A percentile compares a stretch with the other conserved stretches of the same genome.
phyloP scores from a whole-genome alignment of 1,140 invertebrate genomes.

The Drosophila busckii region DNA sequence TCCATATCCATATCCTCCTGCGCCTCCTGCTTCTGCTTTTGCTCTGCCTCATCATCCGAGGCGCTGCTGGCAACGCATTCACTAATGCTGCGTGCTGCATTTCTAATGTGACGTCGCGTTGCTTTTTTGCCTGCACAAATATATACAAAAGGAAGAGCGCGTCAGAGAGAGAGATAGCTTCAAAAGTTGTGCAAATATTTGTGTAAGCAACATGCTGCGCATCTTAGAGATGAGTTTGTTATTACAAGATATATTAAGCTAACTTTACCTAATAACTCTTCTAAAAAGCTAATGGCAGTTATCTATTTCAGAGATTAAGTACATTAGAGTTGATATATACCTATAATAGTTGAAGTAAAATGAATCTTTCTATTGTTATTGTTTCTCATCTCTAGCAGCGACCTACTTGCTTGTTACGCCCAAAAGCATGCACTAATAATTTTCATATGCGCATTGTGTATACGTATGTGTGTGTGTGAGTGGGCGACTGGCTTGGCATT shows the following conservation, averaged over 20 bases:
- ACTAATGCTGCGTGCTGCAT: conserved; percentile 72
- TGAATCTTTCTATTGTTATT: no score
- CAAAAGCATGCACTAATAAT: conserved; percentile 73
- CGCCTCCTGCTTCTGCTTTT: conserved; percentile 6
- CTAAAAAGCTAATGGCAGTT: no score
- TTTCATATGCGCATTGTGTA: conserved; percentile 69
- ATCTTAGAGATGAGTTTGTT: no score
- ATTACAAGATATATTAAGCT: no score
- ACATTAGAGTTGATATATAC: no score
- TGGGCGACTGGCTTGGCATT: conserved; percentile 18
- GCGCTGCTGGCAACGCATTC: conserved; percentile 63
- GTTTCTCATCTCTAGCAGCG: no score
- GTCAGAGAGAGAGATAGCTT: conserved; percentile 21
- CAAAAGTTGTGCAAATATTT: conserved; percentile 62
- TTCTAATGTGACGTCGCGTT: conserved; percentile 53
- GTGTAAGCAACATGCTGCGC: no score
- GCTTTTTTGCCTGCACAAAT: conserved; percentile 39
- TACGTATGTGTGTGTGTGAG: neutral
- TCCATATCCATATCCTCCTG: conserved; percentile 43
- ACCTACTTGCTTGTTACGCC: no score
- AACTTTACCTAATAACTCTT: no score
- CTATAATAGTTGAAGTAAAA: no score
- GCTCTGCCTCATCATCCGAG: conserved; percentile 36
- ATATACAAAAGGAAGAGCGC: neutral
- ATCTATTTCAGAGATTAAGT: no score